Evolutionary conservation across 2,888 invertebrate genomes (phyloP), one percentile per base, ranked within the genome.

Genomic region (Nomada lathburiana): DNA sequence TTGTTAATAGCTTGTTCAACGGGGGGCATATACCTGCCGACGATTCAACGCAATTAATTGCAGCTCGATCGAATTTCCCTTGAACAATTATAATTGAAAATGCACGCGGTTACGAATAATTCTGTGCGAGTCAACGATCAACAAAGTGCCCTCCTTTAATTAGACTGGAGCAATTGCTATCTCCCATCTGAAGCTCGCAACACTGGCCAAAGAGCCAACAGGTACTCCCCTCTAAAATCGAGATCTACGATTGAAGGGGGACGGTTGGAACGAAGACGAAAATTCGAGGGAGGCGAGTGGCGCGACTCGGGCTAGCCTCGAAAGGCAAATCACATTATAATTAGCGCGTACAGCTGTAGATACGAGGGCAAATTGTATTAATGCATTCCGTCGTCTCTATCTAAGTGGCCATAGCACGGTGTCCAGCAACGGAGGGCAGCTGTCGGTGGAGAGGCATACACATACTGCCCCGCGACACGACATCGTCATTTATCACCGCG

Each of bases 401-500:
- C 88, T 86, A 85, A 83, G 84, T 76, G 65, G 86, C 70, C 86
- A 86, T 89, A 87, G 70, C 70, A 71, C 79, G 85, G 83, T 84
- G 85, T 76, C 83, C 83, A 84, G 83, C 82, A 77, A 77, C 75
- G 62, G 60, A 67, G 87, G 85, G 89, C 91, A 89, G 89, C 89
- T 91, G 91, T 91, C 89, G 70, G 59, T 50, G 89, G 83, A 80
- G 79, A 84, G 88, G 86, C 47, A 47, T 47, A 76, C 81, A 76
- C 86, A 88, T 91, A 90, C 88, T 88, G 88, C 90, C 86, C 83
- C 73, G 88, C 88, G 89, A 90, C 91, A 91, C 91, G 91, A 91
- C 89, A 90, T 85, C 87, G 85, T 89, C 90, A 91, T 91, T 92
- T 89, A 91, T 91, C 90, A 91, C 86, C 84, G 86, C 78, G 87